phyloP scores from a whole-genome alignment of 2,888 invertebrate genomes.

The Drosophila kambysellisi region DNA sequence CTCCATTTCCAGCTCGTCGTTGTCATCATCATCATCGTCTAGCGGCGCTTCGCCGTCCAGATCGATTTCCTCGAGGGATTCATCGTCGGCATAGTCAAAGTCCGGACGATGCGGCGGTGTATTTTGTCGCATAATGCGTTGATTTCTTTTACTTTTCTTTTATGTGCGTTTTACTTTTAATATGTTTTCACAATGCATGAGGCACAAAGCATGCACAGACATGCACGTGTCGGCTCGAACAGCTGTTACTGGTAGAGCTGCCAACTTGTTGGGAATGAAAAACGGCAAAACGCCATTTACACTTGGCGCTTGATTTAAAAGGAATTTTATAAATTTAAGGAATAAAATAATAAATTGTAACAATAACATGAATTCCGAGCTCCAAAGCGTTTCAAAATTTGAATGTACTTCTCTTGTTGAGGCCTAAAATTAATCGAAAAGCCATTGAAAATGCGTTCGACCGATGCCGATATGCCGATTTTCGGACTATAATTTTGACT shows the following conservation, averaged over 20 bases:
- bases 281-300: neutral
- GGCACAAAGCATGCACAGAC: slow-evolving; percentile 19
- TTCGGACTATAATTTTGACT: too few species aligned
- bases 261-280: slow-evolving; percentile 34
- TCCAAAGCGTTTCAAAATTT: too few species aligned
- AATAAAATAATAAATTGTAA: neutral
- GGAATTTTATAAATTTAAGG: neutral
- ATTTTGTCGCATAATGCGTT: slow-evolving; percentile 81
- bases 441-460: too few species aligned
- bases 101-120: slow-evolving; percentile 83
- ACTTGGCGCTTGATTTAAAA: slow-evolving; percentile 13
- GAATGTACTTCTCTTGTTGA: too few species aligned
- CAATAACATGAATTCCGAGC: neutral
- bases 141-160: neutral
- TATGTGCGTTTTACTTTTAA: neutral
- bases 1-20: slow-evolving; percentile 75
- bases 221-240: slow-evolving; percentile 46
- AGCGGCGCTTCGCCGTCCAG: slow-evolving; percentile 54
- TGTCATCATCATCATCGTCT: slow-evolving; percentile 68
- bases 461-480: too few species aligned
- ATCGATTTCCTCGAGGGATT: slow-evolving; percentile 69
- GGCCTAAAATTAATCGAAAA: too few species aligned
- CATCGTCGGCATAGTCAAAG: slow-evolving; percentile 73
- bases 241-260: slow-evolving; percentile 42
- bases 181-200: slow-evolving; percentile 17